A percentile compares a stretch with the other conserved stretches of the same genome.
Conservation (phyloP, 2,797 vertebrate species). For the Coilia nasus region DNA sequence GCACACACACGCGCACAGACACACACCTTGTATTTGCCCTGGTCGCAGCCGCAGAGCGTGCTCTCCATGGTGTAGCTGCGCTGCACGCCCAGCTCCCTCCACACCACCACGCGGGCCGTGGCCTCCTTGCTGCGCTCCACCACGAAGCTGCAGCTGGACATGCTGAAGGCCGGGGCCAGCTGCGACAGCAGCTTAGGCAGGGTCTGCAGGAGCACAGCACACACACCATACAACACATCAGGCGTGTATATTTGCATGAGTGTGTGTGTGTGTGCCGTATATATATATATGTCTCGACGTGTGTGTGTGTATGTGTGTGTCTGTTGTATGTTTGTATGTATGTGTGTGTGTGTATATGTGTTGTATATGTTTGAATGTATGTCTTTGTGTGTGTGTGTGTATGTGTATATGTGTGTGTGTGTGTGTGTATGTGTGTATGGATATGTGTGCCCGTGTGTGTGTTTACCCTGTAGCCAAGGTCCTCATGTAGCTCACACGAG, state of each 20-base stretch:
- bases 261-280: no score
- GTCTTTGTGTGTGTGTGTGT: background rate
- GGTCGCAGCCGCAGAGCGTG: slow-evolving; percentile 95
- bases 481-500: slow-evolving; percentile 86
- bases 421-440: slow-evolving; percentile 23
- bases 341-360: no score
- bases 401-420: slow-evolving; percentile 9
- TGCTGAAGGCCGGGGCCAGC: slow-evolving; percentile 93
- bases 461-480: slow-evolving; percentile 87
- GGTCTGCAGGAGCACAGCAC: slow-evolving; percentile 71
- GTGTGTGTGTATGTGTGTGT: no score
- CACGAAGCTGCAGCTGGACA: slow-evolving; percentile 96
- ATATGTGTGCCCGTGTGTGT: slow-evolving; percentile 15
- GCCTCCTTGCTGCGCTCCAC: slow-evolving; percentile 98
- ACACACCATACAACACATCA: background rate
- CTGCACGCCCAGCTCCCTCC: slow-evolving; percentile 95
- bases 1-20: background rate
- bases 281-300: no score
- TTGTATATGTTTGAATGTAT: no score
- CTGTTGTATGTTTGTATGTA: no score
- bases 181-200: slow-evolving; percentile 95
- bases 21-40: slow-evolving; percentile 95
- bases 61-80: slow-evolving; percentile 99
- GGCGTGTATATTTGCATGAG: no score
- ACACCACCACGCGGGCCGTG: slow-evolving; percentile 95